Evolutionary conservation across 2,113 vertebrate species (phyloP).

Genomic region (Mystacornis crossleyi): DNA sequence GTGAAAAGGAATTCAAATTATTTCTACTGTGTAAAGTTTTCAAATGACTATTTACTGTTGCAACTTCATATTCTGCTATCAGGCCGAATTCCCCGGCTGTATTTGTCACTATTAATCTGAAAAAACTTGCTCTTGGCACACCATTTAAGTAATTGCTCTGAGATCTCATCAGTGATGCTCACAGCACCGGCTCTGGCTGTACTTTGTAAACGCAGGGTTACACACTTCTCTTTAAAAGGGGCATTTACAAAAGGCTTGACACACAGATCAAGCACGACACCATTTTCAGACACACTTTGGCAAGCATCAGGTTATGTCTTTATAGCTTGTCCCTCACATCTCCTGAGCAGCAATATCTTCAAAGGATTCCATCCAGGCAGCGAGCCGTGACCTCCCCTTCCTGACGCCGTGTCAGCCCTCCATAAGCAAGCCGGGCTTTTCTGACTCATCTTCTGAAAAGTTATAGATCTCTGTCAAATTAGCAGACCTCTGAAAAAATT

Average conservation of each 20-base stretch:
- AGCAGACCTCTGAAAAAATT: background rate
- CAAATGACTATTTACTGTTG: background rate
- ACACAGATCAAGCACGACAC: background rate
- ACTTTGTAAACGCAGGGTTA: background rate
- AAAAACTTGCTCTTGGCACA: background rate
- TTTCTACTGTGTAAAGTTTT: background rate
- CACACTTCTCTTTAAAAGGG: background rate
- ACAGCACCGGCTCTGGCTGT: background rate
- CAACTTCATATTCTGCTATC: background rate
- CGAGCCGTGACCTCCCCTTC: background rate
- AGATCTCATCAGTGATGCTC: background rate
- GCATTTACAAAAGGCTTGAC: background rate
- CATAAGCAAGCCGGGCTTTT: background rate
- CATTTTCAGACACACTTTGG: background rate
- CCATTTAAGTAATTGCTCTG: background rate
- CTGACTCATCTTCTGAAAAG: background rate
- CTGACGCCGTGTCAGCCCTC: accelerated
- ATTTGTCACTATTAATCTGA: background rate
- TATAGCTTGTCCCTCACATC: background rate
- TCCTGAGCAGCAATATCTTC: background rate
- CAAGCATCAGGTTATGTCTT: background rate
- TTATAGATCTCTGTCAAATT: background rate
- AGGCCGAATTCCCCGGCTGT: background rate
- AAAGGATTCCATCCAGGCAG: constrained; percentile 36
- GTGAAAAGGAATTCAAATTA: background rate